Base-by-base conservation (phyloP, 2,113 vertebrate species). In the Mobula birostris region DNA sequence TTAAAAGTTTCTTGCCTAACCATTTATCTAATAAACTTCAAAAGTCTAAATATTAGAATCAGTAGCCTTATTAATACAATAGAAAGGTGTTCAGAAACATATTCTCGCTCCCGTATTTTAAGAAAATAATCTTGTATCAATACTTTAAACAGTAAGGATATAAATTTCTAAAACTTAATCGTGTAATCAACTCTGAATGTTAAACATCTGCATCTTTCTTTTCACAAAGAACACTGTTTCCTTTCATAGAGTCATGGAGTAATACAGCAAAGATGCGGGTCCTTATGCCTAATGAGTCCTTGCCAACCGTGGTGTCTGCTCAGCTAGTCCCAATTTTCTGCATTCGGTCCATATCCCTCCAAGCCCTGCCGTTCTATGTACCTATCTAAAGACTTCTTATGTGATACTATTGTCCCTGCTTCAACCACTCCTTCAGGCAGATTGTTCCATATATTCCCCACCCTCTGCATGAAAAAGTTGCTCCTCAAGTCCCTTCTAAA, bases 11-110 rank as follows among this genome's bases (percentile, higher is more conserved):
- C 72, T 72, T 24, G 3, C 19, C 90, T 72, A 93, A 48, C 70
- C 68, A 74, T 72, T 74, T 68, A 72, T 36, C 90, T 48, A 93
- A 93, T 93, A 48, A 72, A 74, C 36, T 74, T 93, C 32, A 48
- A 72, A 91, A n/a, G 32, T 92, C n/a, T 32, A 48, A 70, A 92
- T 48, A 24, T 74, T 93, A 93, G 72, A 93, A 93, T 93, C 90
- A 29, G 36, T 74, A 9, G 48, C 36, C 90, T 24, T 70, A 70
- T 74, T 93, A 93, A 48, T 93, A 40, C 36, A 48, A 36, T 36
- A 48, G 68, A 72, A 93, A 92, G n/a, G 68, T 32, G 36, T 36
- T 93, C n/a, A 74, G 66, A 93, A 72, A 93, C 66, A 66, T 90
- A 40, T 27, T 92, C 32, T 24, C 48, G 32, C 8, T 93, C 68